Evolutionary conservation across 2,113 vertebrate species (phyloP).

Genomic region (Naja naja): DNA sequence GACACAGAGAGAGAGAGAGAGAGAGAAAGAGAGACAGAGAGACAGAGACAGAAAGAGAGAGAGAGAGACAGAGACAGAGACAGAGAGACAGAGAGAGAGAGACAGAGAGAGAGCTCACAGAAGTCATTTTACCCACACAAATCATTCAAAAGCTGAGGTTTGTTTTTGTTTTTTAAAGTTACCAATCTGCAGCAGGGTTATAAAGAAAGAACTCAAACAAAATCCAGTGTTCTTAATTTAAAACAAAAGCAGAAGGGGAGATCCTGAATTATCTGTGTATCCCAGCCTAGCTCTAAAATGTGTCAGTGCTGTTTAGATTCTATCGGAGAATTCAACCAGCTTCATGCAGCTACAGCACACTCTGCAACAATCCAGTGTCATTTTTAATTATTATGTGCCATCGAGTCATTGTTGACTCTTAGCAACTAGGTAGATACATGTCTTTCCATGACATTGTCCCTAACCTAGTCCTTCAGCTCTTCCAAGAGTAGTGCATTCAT

Average conservation of each 20-base stretch:
- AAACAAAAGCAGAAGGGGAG: background rate
- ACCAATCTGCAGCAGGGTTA: constrained; percentile 31
- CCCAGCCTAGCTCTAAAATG: background rate
- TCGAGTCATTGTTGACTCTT: background rate
- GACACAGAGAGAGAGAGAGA: background rate
- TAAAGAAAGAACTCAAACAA: constrained; percentile 6
- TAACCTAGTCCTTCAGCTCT: background rate
- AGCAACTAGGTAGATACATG: background rate
- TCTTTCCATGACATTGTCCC: background rate
- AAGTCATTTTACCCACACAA: constrained; percentile 62
- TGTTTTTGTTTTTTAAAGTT: constrained; percentile 11
- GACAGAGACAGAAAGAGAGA: too few relatives aligned
- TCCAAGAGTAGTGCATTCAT: background rate
- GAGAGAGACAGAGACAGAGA: constrained; percentile 44
- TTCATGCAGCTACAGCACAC: background rate
- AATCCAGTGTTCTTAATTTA: background rate
- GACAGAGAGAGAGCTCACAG: background rate
- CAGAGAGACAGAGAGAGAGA: too few relatives aligned
- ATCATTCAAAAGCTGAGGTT: constrained; percentile 48
- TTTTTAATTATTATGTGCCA: background rate
- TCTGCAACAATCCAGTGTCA: background rate
- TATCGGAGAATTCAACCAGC: background rate
- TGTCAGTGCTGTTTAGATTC: background rate
- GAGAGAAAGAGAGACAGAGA: too few relatives aligned
- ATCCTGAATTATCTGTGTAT: background rate